Percentiles rank a stretch among this genome's conserved stretches.
Evolutionary conservation across 2,113 vertebrate species (phyloP).

Genomic region (Phrynosoma blainvillii): DNA sequence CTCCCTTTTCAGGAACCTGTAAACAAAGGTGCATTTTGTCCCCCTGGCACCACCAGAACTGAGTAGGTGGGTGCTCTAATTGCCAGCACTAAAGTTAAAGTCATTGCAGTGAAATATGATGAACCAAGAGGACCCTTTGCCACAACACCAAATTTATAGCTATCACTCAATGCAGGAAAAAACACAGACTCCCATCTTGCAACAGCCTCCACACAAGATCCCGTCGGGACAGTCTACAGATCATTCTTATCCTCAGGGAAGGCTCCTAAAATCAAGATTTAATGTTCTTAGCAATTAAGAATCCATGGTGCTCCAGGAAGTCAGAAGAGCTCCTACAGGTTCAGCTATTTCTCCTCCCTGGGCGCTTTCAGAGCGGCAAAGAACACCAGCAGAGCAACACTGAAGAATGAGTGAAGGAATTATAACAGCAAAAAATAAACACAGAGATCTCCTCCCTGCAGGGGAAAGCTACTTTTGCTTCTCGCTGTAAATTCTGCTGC

Average conservation of each 20-base stretch:
- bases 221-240: neutral
- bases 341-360: neutral
- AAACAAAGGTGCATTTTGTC: too few relatives aligned
- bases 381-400: neutral
- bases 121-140: too few relatives aligned
- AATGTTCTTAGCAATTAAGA: neutral
- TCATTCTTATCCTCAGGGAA: neutral
- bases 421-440: neutral
- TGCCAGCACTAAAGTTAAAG: too few relatives aligned
- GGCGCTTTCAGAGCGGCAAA: neutral
- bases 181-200: too few relatives aligned
- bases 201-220: neutral
- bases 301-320: neutral
- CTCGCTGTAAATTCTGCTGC: neutral
- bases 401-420: neutral
- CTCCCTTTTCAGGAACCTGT: neutral
- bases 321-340: neutral
- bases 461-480: neutral
- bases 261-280: neutral
- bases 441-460: neutral
- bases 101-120: too few relatives aligned
- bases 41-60: too few relatives aligned
- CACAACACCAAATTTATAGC: too few relatives aligned
- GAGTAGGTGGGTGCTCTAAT: too few relatives aligned
- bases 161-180: too few relatives aligned